These are phyloP conservation scores for Elanus axillaris DNA, from an alignment of 2,113 vertebrate genomes.

Conservation along the genomic window DNA sequence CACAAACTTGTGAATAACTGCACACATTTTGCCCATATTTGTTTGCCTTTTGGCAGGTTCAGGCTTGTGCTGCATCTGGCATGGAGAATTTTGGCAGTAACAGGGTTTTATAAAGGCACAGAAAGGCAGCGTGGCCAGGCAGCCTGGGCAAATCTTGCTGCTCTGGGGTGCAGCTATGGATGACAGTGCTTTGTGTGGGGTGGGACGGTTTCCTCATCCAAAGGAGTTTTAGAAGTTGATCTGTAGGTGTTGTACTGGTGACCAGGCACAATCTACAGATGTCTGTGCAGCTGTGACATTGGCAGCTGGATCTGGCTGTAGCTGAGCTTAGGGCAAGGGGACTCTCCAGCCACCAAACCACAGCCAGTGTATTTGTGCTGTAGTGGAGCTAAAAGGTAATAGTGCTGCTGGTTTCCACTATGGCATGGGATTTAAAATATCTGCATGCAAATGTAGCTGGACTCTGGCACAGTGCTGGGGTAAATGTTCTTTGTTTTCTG, in stretches of 20 bases:
- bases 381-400: neutral
- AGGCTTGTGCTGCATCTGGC: neutral
- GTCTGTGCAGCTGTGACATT: neutral
- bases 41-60: neutral
- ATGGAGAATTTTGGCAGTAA: neutral
- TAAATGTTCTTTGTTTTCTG: neutral
- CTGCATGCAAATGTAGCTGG: rapidly evolving
- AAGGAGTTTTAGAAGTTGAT: neutral
- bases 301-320: neutral
- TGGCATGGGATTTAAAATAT: neutral
- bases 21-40: neutral
- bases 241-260: too few relatives aligned
- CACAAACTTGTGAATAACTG: neutral
- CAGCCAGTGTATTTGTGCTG: neutral
- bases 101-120: neutral
- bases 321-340: neutral
- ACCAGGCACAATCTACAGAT: neutral
- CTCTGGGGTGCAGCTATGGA: neutral
- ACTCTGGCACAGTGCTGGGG: neutral
- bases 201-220: neutral
- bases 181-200: neutral
- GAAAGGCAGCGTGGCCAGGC: neutral
- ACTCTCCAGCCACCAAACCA: neutral
- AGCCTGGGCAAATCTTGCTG: neutral
- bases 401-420: neutral